Evolutionary conservation across 23 tunicate genomes (phyloP).

Genomic region (Trididemnum miniatum): DNA sequence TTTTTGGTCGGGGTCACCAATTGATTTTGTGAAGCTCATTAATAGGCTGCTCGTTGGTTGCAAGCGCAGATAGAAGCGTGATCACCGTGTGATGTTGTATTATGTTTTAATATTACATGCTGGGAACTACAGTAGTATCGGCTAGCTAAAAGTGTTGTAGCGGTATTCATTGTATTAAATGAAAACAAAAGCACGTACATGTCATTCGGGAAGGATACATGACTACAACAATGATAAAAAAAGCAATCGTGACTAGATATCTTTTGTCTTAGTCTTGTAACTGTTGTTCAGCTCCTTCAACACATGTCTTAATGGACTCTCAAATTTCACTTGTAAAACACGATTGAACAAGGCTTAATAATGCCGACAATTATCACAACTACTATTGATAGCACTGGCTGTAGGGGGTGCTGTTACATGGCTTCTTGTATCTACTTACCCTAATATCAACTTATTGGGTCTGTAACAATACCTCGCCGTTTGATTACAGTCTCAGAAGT

Average conservation of each 20-base stretch:
- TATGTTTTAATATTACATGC: too few species aligned
- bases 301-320: constrained; percentile 21
- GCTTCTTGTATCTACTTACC: constrained; percentile 36
- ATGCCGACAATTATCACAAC: background rate
- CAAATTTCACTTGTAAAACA: constrained; percentile 25
- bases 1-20: too few species aligned
- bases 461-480: constrained; percentile 15
- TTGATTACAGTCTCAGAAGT: constrained; percentile 24
- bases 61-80: too few species aligned
- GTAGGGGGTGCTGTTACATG: constrained; percentile 34
- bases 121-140: background rate
- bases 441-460: constrained; percentile 20
- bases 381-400: background rate
- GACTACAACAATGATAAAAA: constrained; percentile 5
- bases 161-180: background rate
- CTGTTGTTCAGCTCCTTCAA: constrained; percentile 16
- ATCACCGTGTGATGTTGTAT: too few species aligned
- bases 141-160: background rate
- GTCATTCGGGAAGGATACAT: constrained; percentile 31
- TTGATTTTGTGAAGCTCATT: too few species aligned
- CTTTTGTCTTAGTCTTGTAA: constrained; percentile 22
- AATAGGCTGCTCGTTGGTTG: too few species aligned
- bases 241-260: background rate
- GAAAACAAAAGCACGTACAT: constrained; percentile 25
- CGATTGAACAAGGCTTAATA: background rate